A percentile compares a stretch with the other conserved stretches of the same genome.
Evolutionary conservation across 2,797 vertebrate genomes (phyloP).

Genomic region (Vultur gryphus): DNA sequence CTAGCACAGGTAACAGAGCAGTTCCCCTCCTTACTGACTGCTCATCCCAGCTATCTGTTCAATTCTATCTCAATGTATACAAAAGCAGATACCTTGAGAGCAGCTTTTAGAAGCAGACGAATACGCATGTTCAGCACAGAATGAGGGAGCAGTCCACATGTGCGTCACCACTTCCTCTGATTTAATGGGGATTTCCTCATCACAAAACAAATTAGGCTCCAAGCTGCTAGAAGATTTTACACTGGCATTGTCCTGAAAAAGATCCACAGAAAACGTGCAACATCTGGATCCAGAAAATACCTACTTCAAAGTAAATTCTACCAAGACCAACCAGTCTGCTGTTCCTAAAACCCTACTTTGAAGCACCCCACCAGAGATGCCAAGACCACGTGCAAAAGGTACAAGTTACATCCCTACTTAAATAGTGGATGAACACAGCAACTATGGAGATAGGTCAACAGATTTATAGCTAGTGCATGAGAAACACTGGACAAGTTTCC

Average conservation of each 20-base stretch:
- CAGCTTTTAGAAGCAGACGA: conserved; percentile 97
- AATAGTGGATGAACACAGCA: neutral
- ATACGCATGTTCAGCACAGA: conserved; percentile 96
- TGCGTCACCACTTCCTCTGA: conserved; percentile 98
- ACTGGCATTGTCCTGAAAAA: conserved; percentile 88
- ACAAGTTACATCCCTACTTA: neutral
- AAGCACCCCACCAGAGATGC: neutral
- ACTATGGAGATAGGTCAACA: neutral
- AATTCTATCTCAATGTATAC: neutral
- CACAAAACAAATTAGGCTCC: conserved; percentile 90
- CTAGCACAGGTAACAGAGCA: neutral
- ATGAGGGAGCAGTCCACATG: conserved; percentile 96
- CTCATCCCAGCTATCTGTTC: neutral
- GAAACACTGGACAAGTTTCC: neutral
- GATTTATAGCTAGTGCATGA: neutral
- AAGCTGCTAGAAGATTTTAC: conserved; percentile 90
- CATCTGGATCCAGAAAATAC: neutral
- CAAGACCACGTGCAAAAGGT: neutral
- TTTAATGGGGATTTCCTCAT: conserved; percentile 98
- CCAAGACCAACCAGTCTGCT: neutral
- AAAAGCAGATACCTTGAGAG: conserved; percentile 84
- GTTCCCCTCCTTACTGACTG: neutral
- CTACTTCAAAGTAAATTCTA: neutral
- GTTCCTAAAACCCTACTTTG: neutral
- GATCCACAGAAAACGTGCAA: neutral